Evolutionary conservation across 2,888 invertebrate genomes (phyloP), one percentile per base, ranked within the genome.

Genomic region (Drosophila meridionalis): DNA sequence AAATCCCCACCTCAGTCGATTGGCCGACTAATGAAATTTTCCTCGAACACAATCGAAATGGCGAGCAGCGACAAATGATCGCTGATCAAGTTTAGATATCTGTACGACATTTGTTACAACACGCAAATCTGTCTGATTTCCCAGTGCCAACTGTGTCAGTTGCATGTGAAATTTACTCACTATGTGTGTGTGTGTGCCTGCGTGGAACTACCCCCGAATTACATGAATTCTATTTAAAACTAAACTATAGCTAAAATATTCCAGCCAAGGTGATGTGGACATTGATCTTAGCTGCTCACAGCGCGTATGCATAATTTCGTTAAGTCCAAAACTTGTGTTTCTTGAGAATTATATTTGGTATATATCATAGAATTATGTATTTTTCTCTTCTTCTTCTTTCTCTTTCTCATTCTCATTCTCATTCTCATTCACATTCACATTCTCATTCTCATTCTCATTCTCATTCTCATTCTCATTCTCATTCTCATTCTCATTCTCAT

Each of bases 91-190:
- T 56, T 52, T 55, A 47, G 38, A 40, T 59, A 43, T 34, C 43
- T 60, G 14, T 32, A 32, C 57, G 52, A 38, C 65, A 76, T 76
- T 55, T 60, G 56, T 53, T 57, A 50, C 38, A 42, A 20, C 56
- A 20, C 40, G 50, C 26, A 34, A 30, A 43, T 20, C 43, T 45
- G 30, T 48, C 45, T 7, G 40, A 43, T 70, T n/a, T 20, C 34
- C 53, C 43, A 63, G 50, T 76, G 63, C 70, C 64, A 76, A 74
- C 69, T 56, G 53, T 65, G 77, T 76, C 77, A 76, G 26, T 30
- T 36, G 30, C 65, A 71, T 52, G 56, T 32, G 26, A 52, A 38
- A 53, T 53, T 26, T 2, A 7, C 20, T 20, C 20, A 20, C 20
- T 14, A 34, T 3, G 7, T 56, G 5, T 12, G n/a, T 40, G 28